phyloP scores from a whole-genome alignment of 2,113 vertebrate species.

The Gavia stellata region DNA sequence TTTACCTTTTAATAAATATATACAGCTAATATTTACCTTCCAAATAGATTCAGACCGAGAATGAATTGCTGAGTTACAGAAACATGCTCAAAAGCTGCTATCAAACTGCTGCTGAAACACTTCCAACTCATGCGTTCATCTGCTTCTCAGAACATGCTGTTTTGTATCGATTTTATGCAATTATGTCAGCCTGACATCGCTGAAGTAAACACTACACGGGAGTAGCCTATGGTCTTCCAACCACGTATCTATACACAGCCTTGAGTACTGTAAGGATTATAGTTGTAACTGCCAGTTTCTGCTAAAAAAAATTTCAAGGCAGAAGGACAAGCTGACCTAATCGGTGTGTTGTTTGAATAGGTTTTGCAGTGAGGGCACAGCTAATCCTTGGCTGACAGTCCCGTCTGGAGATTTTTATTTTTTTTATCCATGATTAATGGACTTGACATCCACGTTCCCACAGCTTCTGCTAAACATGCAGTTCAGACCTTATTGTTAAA shows the following conservation, averaged over 20 bases:
- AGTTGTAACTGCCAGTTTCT: slow-evolving; percentile 49
- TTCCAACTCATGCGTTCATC: slow-evolving; percentile 30
- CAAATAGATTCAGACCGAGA: background rate
- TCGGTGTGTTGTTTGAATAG: slow-evolving; percentile 59
- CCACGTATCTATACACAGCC: background rate
- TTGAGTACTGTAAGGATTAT: slow-evolving; percentile 41
- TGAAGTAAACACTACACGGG: background rate
- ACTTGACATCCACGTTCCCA: slow-evolving; percentile 74
- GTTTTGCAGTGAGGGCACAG: slow-evolving; percentile 61
- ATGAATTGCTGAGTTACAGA: slow-evolving; percentile 15
- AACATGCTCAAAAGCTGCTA: background rate
- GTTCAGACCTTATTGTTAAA: slow-evolving; percentile 72
- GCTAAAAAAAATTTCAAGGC: slow-evolving; percentile 40
- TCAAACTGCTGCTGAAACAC: slow-evolving; percentile 16
- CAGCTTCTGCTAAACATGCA: slow-evolving; percentile 67
- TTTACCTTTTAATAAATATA: background rate
- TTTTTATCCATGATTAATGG: slow-evolving; percentile 76
- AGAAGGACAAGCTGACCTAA: slow-evolving; percentile 70
- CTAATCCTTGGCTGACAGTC: slow-evolving; percentile 69
- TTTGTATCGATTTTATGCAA: background rate
- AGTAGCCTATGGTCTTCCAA: background rate
- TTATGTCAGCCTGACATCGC: slow-evolving; percentile 24
- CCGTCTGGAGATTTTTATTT: slow-evolving; percentile 48
- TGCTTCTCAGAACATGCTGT: background rate
- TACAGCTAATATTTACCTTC: background rate